Evolutionary conservation across 2,113 vertebrate genomes (phyloP).

Genomic region (Dicentrarchus labrax): DNA sequence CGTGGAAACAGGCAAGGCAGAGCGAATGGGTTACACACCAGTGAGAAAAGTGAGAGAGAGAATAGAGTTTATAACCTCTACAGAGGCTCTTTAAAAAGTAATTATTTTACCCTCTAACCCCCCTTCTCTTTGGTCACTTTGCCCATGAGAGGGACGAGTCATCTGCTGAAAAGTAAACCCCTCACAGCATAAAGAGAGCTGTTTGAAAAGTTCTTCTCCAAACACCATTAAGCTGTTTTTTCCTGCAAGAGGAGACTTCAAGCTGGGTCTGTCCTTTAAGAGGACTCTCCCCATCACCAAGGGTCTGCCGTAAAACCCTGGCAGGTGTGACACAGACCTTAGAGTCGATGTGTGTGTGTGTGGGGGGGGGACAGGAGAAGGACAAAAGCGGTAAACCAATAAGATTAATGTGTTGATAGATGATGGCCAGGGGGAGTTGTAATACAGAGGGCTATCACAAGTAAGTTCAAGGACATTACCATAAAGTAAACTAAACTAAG

Average conservation of each 20-base stretch:
- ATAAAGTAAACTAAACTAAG: neutral
- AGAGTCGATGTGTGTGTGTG: neutral
- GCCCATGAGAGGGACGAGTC: conserved; percentile 41
- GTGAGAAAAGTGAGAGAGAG: conserved; percentile 47
- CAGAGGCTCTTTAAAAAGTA: conserved; percentile 72
- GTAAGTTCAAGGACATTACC: neutral
- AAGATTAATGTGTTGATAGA: conserved; percentile 22
- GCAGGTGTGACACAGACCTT: conserved; percentile 43
- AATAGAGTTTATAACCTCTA: conserved; percentile 54
- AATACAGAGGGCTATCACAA: neutral
- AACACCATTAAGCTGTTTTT: conserved; percentile 69
- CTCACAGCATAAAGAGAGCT: conserved; percentile 51
- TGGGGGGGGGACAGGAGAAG: neutral
- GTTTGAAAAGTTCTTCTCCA: conserved; percentile 69
- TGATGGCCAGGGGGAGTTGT: neutral
- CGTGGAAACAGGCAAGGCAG: conserved; percentile 42
- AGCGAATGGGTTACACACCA: conserved; percentile 68
- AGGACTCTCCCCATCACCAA: conserved; percentile 41
- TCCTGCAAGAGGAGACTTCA: conserved; percentile 63
- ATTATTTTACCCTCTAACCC: conserved; percentile 39
- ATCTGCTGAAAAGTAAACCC: conserved; percentile 65
- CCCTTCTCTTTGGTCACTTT: conserved; percentile 20
- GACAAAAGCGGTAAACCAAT: neutral
- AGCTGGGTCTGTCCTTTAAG: conserved; percentile 50
- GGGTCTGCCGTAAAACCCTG: conserved; percentile 47